These are phyloP conservation scores for Drosophila mercatorum DNA, from an alignment of 2,888 invertebrate genomes.

Conservation along the genomic window DNA sequence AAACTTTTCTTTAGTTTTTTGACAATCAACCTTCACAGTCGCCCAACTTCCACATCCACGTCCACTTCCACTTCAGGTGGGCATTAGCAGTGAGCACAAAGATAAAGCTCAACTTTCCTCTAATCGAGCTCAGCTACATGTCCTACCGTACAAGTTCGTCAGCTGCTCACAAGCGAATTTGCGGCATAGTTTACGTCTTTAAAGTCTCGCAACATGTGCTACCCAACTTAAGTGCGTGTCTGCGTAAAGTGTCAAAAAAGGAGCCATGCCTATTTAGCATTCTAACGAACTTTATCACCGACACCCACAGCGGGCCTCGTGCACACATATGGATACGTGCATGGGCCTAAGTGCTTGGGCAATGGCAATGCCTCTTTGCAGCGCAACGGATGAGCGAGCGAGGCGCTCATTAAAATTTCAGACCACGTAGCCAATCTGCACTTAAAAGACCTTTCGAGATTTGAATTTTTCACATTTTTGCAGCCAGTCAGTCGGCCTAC, in stretches of 20 bases:
- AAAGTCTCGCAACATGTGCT: conserved; percentile 6
- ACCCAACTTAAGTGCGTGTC: conserved; percentile 1
- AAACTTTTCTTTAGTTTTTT: conserved; percentile 72
- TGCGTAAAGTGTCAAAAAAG: conserved; percentile 52
- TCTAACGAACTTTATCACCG: conserved; percentile 63
- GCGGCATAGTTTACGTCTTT: conserved; percentile 5
- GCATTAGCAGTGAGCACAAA: conserved; percentile 49
- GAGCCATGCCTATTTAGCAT: conserved; percentile 62
- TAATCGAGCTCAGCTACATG: conserved; percentile 45
- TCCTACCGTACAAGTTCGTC: conserved; percentile 7
- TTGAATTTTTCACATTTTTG: conserved; percentile 75
- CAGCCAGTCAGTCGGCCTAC: conserved; percentile 42
- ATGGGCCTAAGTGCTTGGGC: conserved; percentile 57
- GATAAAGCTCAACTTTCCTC: conserved; percentile 44
- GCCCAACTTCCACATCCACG: conserved; percentile 20
- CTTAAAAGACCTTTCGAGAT: conserved; percentile 75
- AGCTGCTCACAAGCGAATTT: neutral
- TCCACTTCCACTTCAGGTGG: conserved; percentile 27
- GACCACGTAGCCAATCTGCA: conserved; percentile 74
- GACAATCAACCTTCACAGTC: conserved; percentile 34
- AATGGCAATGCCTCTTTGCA: conserved; percentile 36
- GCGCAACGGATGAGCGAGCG: conserved; percentile 25
- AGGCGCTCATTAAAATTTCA: conserved; percentile 75
- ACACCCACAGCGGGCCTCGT: conserved; percentile 21
- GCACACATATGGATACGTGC: conserved; percentile 47